These are phyloP conservation scores for Drosophila atripex DNA, from an alignment of 2,888 invertebrate genomes.

Conservation along the genomic window DNA sequence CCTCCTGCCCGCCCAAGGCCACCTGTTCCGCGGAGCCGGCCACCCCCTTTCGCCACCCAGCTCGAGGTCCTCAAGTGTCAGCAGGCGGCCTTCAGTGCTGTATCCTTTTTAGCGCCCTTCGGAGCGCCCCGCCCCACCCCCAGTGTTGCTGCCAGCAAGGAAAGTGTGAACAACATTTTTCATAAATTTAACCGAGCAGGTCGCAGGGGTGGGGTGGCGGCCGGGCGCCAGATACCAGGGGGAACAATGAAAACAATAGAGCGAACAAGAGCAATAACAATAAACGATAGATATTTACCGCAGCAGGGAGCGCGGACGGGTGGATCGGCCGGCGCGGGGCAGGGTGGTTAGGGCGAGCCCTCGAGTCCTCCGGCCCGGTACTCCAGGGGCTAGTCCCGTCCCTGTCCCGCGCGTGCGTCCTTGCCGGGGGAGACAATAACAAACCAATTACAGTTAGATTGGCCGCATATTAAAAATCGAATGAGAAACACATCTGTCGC, in stretches of 20 bases:
- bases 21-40: constrained; percentile 17
- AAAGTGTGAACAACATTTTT: constrained; percentile 83
- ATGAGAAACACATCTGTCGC: constrained; percentile 84
- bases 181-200: constrained; percentile 75
- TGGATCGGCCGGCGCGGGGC: neutral
- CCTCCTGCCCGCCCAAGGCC: constrained; percentile 9
- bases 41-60: constrained; percentile 44
- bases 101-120: constrained; percentile 29
- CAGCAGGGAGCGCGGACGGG: constrained; percentile 63
- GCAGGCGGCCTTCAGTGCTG: constrained; percentile 30
- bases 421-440: constrained; percentile 75
- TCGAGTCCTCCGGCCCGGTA: constrained; percentile 22
- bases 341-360: constrained; percentile 13
- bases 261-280: constrained; percentile 71
- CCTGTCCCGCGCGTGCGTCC: constrained; percentile 30
- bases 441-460: constrained; percentile 84
- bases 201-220: neutral
- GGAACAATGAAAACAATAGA: constrained; percentile 69
- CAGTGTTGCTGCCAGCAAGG: constrained; percentile 14
- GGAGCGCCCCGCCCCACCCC: constrained; percentile 1
- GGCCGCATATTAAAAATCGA: constrained; percentile 84
- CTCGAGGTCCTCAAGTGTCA: constrained; percentile 21
- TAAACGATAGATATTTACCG: constrained; percentile 80
- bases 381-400: constrained; percentile 56
- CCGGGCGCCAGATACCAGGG: constrained; percentile 40